phyloP scores from a whole-genome alignment of 2,888 invertebrate genomes.

The Trisateles emortualis region DNA sequence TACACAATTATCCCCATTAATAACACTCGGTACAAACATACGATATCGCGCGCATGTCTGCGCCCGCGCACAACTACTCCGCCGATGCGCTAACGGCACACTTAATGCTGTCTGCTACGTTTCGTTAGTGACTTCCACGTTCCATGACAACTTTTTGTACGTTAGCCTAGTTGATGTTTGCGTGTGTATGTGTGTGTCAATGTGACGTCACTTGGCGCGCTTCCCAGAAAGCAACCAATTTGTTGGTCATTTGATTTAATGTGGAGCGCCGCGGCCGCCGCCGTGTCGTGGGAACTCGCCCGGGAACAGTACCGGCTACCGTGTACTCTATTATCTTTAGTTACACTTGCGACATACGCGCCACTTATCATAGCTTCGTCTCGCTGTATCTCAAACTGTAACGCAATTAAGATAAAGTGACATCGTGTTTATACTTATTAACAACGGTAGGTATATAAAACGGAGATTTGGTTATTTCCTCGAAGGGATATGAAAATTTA shows the following conservation, averaged over 20 bases:
- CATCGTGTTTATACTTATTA: constrained; percentile 17
- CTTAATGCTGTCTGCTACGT: no score
- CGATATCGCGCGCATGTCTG: no score
- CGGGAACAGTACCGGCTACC: constrained; percentile 33
- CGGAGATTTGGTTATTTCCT: no score
- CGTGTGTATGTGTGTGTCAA: neutral
- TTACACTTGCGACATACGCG: constrained; percentile 18
- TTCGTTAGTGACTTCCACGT: neutral
- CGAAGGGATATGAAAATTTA: no score
- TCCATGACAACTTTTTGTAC: neutral
- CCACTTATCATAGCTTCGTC: neutral
- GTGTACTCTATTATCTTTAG: constrained; percentile 35
- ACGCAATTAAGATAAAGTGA: constrained; percentile 16
- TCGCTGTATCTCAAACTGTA: constrained; percentile 14
- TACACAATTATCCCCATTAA: neutral
- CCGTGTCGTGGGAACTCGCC: constrained; percentile 30
- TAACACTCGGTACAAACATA: no score
- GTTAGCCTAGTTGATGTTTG: neutral
- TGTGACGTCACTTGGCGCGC: constrained; percentile 17
- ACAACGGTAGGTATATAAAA: no score
- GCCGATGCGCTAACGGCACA: no score
- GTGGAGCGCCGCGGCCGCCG: constrained; percentile 44
- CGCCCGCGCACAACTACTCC: no score
- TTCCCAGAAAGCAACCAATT: constrained; percentile 47
- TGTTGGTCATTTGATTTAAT: constrained; percentile 72